Evolutionary conservation across 2,888 invertebrate species (phyloP).

Genomic region (Melinaea menophilus): DNA sequence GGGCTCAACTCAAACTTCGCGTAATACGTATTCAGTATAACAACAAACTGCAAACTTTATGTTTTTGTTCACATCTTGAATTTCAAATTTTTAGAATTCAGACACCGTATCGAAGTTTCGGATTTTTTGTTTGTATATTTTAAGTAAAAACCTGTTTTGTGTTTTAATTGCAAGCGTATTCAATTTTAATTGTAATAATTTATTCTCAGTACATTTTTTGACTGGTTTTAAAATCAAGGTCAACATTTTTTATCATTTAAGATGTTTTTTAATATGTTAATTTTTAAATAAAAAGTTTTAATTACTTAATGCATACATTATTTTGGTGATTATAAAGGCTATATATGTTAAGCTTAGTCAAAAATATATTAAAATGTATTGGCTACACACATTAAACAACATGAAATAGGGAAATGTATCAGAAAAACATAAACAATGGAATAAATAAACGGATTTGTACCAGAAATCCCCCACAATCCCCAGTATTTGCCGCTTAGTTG

Average conservation of each 20-base stretch:
- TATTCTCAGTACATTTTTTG: neutral
- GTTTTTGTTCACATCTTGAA: conserved; percentile 25
- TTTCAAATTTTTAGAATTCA: conserved; percentile 22
- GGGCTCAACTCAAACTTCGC: conserved; percentile 55
- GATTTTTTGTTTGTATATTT: neutral
- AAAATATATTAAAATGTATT: too few relatives aligned
- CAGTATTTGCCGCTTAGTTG: conserved; percentile 25
- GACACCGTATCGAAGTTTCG: neutral
- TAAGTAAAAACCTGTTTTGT: neutral
- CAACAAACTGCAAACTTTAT: conserved; percentile 42
- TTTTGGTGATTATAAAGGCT: too few relatives aligned
- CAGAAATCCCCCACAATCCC: conserved; percentile 25
- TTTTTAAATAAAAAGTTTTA: too few relatives aligned
- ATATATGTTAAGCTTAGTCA: too few relatives aligned
- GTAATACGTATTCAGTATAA: conserved; percentile 47
- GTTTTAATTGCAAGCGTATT: neutral
- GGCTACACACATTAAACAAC: neutral
- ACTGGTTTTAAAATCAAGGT: too few relatives aligned
- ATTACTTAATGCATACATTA: too few relatives aligned
- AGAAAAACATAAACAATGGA: conserved; percentile 18
- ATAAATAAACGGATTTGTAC: conserved; percentile 27
- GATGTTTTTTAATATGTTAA: too few relatives aligned
- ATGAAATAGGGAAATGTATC: conserved; percentile 9
- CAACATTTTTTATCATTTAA: too few relatives aligned
- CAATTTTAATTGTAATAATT: neutral